Conservation (phyloP, 2,888 invertebrate genomes). For the Tholera decimalis region DNA sequence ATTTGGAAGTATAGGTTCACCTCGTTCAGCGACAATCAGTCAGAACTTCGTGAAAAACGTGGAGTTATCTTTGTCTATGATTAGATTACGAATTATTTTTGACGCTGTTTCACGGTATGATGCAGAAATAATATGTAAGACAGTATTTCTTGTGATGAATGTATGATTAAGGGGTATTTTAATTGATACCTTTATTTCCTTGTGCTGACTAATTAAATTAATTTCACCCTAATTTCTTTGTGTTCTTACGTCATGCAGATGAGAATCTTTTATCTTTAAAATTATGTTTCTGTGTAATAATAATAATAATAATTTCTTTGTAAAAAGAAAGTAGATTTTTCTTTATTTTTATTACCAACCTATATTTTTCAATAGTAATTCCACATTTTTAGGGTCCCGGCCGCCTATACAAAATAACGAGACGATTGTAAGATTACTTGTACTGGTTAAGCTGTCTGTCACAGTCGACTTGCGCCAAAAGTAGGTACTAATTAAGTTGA, state of each 20-base stretch:
- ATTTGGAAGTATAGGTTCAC: too few species aligned
- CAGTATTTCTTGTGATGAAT: neutral
- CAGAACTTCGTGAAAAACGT: too few species aligned
- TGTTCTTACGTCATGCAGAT: conserved; percentile 32
- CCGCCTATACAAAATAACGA: too few species aligned
- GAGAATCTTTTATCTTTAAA: conserved; percentile 34
- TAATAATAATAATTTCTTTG: conserved; percentile 20
- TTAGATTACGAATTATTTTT: neutral
- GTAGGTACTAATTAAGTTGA: too few species aligned
- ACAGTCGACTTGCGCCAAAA: too few species aligned
- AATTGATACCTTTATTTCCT: conserved; percentile 26
- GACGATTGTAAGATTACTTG: too few species aligned
- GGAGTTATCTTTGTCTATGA: too few species aligned
- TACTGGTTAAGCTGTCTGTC: too few species aligned
- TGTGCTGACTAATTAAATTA: conserved; percentile 25
- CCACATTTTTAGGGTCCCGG: neutral
- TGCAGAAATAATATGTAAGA: neutral
- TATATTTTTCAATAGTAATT: conserved; percentile 20
- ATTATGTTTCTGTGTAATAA: conserved; percentile 20
- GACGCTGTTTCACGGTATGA: neutral
- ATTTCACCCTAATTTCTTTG: conserved; percentile 25
- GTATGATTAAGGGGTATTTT: conserved; percentile 3
- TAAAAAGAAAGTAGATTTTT: conserved; percentile 18
- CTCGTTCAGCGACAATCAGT: too few species aligned
- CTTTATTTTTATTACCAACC: conserved; percentile 16